phyloP scores from a whole-genome alignment of 2,888 invertebrate genomes.

The Resseliella maxima region DNA sequence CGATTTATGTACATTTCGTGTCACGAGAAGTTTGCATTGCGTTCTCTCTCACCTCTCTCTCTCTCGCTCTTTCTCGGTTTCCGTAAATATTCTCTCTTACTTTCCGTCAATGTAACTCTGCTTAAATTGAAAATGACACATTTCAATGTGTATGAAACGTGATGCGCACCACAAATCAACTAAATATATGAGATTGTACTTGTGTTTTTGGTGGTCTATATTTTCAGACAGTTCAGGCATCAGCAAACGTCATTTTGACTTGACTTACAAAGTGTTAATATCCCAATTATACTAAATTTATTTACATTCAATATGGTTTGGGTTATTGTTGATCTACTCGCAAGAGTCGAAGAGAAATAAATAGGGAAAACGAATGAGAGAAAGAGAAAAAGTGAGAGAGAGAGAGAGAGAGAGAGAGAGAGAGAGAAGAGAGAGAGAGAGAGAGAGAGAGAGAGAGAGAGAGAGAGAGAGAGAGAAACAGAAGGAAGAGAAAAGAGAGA shows the following conservation, averaged over 20 bases:
- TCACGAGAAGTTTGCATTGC: too few species aligned
- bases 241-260: neutral
- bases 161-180: constrained; percentile 22
- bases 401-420: too few species aligned
- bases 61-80: neutral
- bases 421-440: too few species aligned
- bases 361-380: neutral
- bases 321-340: neutral
- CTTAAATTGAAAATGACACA: constrained; percentile 7
- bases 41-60: too few species aligned
- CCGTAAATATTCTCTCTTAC: neutral
- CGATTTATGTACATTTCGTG: neutral
- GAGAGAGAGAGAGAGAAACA: too few species aligned
- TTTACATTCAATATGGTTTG: neutral
- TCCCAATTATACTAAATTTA: neutral
- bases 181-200: neutral
- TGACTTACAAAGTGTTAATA: constrained; percentile 7
- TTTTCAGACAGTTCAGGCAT: neutral
- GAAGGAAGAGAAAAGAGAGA: too few species aligned
- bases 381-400: too few species aligned
- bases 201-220: neutral
- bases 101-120: neutral
- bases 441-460: too few species aligned
- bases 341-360: neutral
- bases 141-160: neutral